Evolutionary conservation across 2,888 invertebrate species (phyloP).

Genomic region (Drosophila dives): DNA sequence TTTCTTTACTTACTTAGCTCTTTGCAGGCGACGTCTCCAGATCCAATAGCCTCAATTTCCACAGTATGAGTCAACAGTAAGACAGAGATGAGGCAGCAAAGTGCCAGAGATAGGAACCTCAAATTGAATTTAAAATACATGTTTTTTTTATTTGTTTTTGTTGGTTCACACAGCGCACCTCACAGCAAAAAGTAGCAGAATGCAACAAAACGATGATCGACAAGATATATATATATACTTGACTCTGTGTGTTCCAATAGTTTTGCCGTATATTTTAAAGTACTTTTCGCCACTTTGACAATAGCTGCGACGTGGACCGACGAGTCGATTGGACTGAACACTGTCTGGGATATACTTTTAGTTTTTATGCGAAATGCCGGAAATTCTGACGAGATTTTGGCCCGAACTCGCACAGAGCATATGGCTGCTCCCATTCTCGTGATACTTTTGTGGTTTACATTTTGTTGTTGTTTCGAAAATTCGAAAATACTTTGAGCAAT

Average conservation of each 20-base stretch:
- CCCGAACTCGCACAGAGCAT: constrained; percentile 45
- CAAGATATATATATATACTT: constrained; percentile 14
- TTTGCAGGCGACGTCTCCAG: constrained; percentile 63
- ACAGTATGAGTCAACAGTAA: constrained; percentile 66
- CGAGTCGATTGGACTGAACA: constrained; percentile 58
- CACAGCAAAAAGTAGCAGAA: constrained; percentile 23
- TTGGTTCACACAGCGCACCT: constrained; percentile 12
- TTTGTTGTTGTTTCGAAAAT: constrained; percentile 40
- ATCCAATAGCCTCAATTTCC: constrained; percentile 41
- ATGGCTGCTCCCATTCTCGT: constrained; percentile 53
- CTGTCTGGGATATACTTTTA: constrained; percentile 56
- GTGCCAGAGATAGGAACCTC: constrained; percentile 58
- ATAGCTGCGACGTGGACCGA: constrained; percentile 52
- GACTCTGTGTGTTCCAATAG: constrained; percentile 48
- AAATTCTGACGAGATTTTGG: constrained; percentile 65
- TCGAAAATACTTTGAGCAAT: constrained; percentile 61
- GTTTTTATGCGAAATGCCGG: constrained; percentile 77
- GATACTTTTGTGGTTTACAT: constrained; percentile 32
- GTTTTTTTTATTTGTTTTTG: constrained; percentile 45
- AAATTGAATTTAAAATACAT: constrained; percentile 74
- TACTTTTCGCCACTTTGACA: constrained; percentile 66
- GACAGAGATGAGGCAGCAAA: constrained; percentile 67
- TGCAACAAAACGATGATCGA: constrained; percentile 16
- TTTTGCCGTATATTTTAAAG: constrained; percentile 70
- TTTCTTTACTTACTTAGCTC: constrained; percentile 67